These are phyloP conservation scores for Coranthus polyacanthus DNA, from an alignment of 2,797 vertebrate species.

Conservation along the genomic window DNA sequence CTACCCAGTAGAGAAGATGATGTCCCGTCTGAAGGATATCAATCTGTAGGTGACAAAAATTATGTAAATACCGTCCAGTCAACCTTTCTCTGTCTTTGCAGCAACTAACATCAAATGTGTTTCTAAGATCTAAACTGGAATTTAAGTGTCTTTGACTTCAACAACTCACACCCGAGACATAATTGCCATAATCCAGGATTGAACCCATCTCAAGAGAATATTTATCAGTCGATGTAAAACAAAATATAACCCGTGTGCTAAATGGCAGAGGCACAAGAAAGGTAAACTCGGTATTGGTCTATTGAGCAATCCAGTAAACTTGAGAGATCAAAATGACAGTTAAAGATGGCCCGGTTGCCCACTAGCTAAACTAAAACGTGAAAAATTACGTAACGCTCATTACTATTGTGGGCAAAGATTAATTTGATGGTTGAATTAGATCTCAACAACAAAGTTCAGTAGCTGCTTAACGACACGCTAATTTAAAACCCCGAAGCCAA, in stretches of 20 bases:
- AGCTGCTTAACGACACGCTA: too few species aligned
- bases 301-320: not conserved
- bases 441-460: not conserved
- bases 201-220: too few species aligned
- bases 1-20: slow-evolving; percentile 63
- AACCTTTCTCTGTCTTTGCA: not conserved
- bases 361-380: not conserved
- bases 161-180: too few species aligned
- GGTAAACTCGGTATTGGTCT: too few species aligned
- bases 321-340: not conserved
- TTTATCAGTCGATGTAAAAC: too few species aligned
- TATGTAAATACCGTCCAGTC: not conserved
- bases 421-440: not conserved
- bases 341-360: too few species aligned
- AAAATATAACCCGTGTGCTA: too few species aligned
- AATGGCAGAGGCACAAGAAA: too few species aligned
- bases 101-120: too few species aligned
- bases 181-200: too few species aligned
- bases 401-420: not conserved
- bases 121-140: too few species aligned
- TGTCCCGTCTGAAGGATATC: slow-evolving; percentile 81
- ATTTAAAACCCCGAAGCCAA: not conserved
- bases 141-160: too few species aligned
- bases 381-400: not conserved
- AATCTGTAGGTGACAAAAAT: slow-evolving; percentile 74